Evolutionary conservation across 2,113 vertebrate species (phyloP).

Genomic region (Saccopteryx bilineata): DNA sequence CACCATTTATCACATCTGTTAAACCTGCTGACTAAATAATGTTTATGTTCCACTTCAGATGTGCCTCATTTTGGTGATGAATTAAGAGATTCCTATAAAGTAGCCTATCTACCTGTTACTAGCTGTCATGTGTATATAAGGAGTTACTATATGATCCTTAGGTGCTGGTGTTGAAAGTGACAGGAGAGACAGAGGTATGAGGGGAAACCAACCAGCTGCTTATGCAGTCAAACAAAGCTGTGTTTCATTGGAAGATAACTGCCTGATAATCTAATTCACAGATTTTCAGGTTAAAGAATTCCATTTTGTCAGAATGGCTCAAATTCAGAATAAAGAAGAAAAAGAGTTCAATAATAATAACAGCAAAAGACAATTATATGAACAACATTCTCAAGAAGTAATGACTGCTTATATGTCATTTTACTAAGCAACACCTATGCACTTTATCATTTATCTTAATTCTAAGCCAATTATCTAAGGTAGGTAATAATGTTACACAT

Average conservation of each 20-base stretch:
- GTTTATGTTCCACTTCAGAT: slow-evolving; percentile 45
- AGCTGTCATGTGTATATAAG: neutral
- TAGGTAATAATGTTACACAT: neutral
- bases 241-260: neutral
- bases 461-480: neutral
- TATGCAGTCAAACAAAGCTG: neutral
- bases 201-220: neutral
- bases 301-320: neutral
- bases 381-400: neutral
- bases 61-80: slow-evolving; percentile 54
- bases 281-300: slow-evolving; percentile 13
- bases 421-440: neutral
- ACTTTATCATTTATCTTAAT: slow-evolving; percentile 23
- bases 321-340: neutral
- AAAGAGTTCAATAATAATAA: neutral
- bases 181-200: neutral
- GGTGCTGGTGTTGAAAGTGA: neutral
- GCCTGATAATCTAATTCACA: neutral
- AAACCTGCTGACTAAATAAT: slow-evolving; percentile 57
- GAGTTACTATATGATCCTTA: neutral
- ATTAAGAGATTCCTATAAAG: slow-evolving; percentile 43
- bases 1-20: slow-evolving; percentile 74
- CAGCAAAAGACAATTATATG: neutral
- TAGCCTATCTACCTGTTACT: neutral
- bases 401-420: neutral